These are phyloP conservation scores for Heterohyrax brucei DNA, from an alignment of 2,797 vertebrate genomes.

Conservation along the genomic window DNA sequence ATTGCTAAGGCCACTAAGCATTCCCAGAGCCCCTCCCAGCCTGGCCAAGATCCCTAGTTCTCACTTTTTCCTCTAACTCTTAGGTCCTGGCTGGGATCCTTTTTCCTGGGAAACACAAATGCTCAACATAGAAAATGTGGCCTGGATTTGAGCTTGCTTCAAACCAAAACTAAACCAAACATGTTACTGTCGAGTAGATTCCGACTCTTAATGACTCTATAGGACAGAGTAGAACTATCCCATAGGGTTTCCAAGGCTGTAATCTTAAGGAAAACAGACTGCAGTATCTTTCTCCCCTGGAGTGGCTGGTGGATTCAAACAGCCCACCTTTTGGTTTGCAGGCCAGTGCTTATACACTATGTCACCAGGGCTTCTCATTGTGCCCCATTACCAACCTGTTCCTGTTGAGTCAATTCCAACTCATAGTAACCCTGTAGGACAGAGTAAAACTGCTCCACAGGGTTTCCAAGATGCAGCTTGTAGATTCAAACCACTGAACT, in stretches of 20 bases:
- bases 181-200: not conserved
- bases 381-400: too few species aligned
- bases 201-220: not conserved
- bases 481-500: not conserved
- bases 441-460: too few species aligned
- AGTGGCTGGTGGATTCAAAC: not conserved
- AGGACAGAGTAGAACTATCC: not conserved
- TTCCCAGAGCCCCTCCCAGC: not conserved
- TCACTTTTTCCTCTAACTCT: constrained; percentile 66
- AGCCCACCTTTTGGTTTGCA: not conserved
- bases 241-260: not conserved
- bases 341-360: not conserved
- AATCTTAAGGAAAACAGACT: not conserved
- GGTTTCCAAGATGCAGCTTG: too few species aligned
- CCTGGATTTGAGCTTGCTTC: constrained; percentile 22
- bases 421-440: too few species aligned
- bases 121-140: constrained; percentile 68
- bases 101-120: constrained; percentile 82
- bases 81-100: constrained; percentile 51
- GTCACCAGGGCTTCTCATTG: not conserved
- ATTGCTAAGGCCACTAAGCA: constrained; percentile 36
- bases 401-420: too few species aligned
- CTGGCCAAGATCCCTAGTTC: constrained; percentile 33
- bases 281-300: not conserved
- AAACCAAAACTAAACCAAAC: not conserved